These are phyloP conservation scores for Calliphora vomitoria DNA, from an alignment of 2,888 invertebrate genomes.

Conservation along the genomic window DNA sequence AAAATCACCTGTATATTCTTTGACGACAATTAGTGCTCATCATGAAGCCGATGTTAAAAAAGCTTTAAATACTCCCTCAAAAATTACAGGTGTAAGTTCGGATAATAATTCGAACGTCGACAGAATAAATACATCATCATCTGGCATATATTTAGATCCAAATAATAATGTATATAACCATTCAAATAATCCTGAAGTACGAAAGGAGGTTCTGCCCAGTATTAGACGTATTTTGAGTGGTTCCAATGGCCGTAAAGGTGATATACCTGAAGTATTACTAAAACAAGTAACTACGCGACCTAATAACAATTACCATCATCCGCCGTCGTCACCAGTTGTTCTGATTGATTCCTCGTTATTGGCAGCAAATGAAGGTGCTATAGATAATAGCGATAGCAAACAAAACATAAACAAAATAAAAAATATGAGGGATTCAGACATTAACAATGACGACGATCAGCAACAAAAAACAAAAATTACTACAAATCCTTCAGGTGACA, in stretches of 20 bases:
- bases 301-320: slow-evolving; percentile 78
- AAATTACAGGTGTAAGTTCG: slow-evolving; percentile 78
- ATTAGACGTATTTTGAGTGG: slow-evolving; percentile 94
- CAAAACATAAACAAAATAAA: slow-evolving; percentile 69
- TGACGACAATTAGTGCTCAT: slow-evolving; percentile 43
- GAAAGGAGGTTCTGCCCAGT: slow-evolving; percentile 89
- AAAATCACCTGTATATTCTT: slow-evolving; percentile 34
- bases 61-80: slow-evolving; percentile 90
- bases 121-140: slow-evolving; percentile 56
- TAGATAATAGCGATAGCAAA: slow-evolving; percentile 58
- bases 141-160: slow-evolving; percentile 68
- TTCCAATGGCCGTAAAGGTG: slow-evolving; percentile 93
- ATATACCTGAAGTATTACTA: slow-evolving; percentile 91
- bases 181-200: slow-evolving; percentile 61
- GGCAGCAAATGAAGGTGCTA: slow-evolving; percentile 31
- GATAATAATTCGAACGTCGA: slow-evolving; percentile 60
- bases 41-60: slow-evolving; percentile 86
- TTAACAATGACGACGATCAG: slow-evolving; percentile 34
- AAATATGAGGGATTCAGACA: slow-evolving; percentile 51
- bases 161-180: slow-evolving; percentile 57
- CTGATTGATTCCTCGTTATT: slow-evolving; percentile 66
- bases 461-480: slow-evolving; percentile 70
- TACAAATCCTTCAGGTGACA: slow-evolving; percentile 32
- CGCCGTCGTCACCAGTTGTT: slow-evolving; percentile 81
- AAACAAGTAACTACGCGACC: slow-evolving; percentile 88